Percentiles rank a stretch among this genome's conserved stretches.
phyloP scores from a whole-genome alignment of 2,797 vertebrate species.

The Dryobates pubescens region DNA sequence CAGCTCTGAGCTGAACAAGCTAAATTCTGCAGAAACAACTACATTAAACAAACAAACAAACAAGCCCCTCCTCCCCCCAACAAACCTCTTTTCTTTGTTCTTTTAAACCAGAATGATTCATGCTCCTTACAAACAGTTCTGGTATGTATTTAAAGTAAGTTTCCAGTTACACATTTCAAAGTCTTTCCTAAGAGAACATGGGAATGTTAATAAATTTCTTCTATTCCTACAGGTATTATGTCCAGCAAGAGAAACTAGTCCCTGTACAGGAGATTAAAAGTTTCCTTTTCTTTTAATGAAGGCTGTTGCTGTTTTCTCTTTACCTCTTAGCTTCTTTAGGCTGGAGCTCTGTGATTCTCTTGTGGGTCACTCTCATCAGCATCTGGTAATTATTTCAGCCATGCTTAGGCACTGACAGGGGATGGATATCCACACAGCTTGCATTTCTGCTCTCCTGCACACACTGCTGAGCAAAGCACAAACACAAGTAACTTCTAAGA shows the following conservation, averaged over 20 bases:
- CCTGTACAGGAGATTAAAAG: not conserved
- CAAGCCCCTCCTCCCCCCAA: no score
- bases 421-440: not conserved
- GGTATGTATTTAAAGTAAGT: constrained; percentile 1
- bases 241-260: constrained; percentile 5
- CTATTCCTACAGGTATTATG: constrained; percentile 4
- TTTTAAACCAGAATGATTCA: not conserved
- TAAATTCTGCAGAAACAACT: not conserved
- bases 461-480: not conserved
- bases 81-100: not conserved
- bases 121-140: not conserved
- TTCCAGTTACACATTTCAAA: not conserved
- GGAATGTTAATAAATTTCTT: not conserved
- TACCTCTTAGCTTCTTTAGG: not conserved
- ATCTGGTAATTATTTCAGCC: constrained; percentile 30
- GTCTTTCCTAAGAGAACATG: not conserved
- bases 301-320: not conserved
- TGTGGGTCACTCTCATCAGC: constrained; percentile 2
- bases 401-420: not conserved
- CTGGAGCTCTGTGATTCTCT: not conserved
- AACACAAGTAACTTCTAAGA: not conserved
- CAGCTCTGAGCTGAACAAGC: not conserved
- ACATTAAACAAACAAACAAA: not conserved
- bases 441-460: not conserved
- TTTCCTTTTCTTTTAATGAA: constrained; percentile 21